Evolutionary conservation across 1,140 invertebrate genomes (phyloP), one percentile per base, ranked within the genome.

Genomic region (Periplaneta americana): DNA sequence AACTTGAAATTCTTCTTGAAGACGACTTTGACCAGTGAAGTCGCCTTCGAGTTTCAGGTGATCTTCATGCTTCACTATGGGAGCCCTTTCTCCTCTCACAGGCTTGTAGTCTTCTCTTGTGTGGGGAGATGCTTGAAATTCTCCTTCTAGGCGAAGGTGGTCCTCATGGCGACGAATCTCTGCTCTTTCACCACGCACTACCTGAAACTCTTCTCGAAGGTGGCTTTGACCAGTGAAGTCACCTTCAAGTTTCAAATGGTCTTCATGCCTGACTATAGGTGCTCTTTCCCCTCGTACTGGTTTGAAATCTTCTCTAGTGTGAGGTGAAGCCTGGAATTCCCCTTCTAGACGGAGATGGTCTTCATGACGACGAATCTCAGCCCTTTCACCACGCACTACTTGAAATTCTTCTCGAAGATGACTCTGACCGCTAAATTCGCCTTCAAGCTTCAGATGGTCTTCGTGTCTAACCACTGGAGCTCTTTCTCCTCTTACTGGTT

Each of bases 391-490:
- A 76, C 82, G 84, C 9, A 85, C 82, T 34, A 81, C 74, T 75
- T 33, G 39, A 15, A 82, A 81, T 79, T 85, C 85, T 32, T 79
- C 84, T 88, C 48, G 85, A 37, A 79, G 83, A 18, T 74, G 57
- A 87, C 80, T 85, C 85, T 34, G 85, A 87, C 57, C 88, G 82
- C 83, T 90, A 66, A 82, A 83, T 39, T 83, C 82, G 11, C 92
- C 92, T 87, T 94, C 93, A 8, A 91, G 90, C 83, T 87, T 88
- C 0, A 94, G 86, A 84, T 94, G 94, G 85, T 93, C 91, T 82
- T 88, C 86, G 66, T 83, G 88, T 80, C 81, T 85, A 66, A 82
- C 80, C 22, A 92, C 86, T 79, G 93, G 90, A 3, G 91, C 89
- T 84, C 90, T 87, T 85, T 92, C 91, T 31, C 91, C 91, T 84